Evolutionary conservation across 2,888 invertebrate species (phyloP).

Genomic region (Vanessa cardui): DNA sequence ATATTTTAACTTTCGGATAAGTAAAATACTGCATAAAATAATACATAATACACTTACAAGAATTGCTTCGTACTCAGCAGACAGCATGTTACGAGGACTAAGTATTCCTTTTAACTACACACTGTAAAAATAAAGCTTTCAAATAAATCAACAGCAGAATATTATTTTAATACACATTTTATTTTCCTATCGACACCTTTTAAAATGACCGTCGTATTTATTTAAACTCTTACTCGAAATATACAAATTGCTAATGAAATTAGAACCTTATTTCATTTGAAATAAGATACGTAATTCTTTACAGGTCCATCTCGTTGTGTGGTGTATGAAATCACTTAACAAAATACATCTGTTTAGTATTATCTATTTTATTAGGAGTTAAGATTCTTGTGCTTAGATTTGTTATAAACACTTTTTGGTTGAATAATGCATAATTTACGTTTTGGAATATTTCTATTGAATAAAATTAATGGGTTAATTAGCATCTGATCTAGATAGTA

Average conservation of each 20-base stretch:
- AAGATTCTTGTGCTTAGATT: conserved; percentile 2
- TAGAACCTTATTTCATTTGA: neutral
- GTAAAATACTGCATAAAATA: too few species aligned
- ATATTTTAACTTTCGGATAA: too few species aligned
- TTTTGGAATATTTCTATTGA: neutral
- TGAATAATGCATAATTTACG: conserved; percentile 1
- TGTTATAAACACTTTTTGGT: conserved; percentile 7
- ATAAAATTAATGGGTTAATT: conserved; percentile 7
- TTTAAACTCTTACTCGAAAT: neutral
- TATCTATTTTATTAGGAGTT: conserved; percentile 25
- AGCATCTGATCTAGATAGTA: conserved; percentile 17
- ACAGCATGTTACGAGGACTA: neutral
- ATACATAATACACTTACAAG: neutral
- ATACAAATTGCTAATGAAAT: neutral
- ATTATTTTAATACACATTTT: conserved; percentile 20
- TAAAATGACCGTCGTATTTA: conserved; percentile 6
- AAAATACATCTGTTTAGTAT: conserved; percentile 26
- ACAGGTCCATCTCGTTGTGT: neutral
- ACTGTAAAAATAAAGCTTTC: neutral
- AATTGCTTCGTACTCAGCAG: neutral
- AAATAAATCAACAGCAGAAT: conserved; percentile 22
- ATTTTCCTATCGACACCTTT: conserved; percentile 21
- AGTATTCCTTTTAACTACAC: neutral
- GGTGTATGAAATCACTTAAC: conserved; percentile 13
- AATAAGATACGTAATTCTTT: neutral